Percentiles rank a stretch among this genome's conserved stretches.
phyloP scores from a whole-genome alignment of 2,888 invertebrate species.

The Oscheius sp. region DNA sequence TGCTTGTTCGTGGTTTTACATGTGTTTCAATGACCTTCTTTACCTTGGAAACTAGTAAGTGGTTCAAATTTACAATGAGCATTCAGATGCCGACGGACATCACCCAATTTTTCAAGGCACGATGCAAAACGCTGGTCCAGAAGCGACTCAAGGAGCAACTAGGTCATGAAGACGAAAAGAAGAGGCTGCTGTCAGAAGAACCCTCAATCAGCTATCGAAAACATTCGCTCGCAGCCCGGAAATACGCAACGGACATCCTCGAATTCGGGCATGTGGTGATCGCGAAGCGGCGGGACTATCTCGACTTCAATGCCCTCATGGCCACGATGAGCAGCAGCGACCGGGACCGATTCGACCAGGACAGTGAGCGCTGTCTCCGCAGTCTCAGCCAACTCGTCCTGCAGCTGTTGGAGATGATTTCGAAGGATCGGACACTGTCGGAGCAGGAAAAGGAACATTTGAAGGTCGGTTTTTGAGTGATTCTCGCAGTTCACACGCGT shows the following conservation, averaged over 20 bases:
- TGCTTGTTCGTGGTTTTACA: background rate
- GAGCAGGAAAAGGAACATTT: slow-evolving; percentile 30
- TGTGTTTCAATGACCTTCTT: background rate
- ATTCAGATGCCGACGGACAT: slow-evolving; percentile 37
- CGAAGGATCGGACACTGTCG: background rate
- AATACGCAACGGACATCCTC: slow-evolving; percentile 4
- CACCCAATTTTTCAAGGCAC: slow-evolving; percentile 37
- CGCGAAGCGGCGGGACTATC: slow-evolving; percentile 27
- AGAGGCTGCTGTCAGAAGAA: background rate
- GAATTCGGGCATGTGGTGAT: slow-evolving; percentile 11
- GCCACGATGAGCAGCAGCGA: slow-evolving; percentile 27
- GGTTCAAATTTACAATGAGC: background rate
- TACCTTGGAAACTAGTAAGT: background rate
- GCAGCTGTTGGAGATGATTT: slow-evolving; percentile 1
- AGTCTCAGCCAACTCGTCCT: background rate
- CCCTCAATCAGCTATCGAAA: slow-evolving; percentile 24
- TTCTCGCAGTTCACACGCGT: no score
- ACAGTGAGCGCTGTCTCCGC: slow-evolving; percentile 24
- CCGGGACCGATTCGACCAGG: slow-evolving; percentile 34
- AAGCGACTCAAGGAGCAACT: slow-evolving; percentile 10
- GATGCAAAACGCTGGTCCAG: slow-evolving; percentile 26
- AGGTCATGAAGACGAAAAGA: background rate
- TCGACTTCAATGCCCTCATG: slow-evolving; percentile 30
- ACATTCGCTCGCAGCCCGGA: background rate
- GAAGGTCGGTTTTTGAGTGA: background rate